Percentiles rank a stretch among this genome's conserved stretches.
phyloP scores from a whole-genome alignment of 2,888 invertebrate species.

The Drosophila glabriapex region DNA sequence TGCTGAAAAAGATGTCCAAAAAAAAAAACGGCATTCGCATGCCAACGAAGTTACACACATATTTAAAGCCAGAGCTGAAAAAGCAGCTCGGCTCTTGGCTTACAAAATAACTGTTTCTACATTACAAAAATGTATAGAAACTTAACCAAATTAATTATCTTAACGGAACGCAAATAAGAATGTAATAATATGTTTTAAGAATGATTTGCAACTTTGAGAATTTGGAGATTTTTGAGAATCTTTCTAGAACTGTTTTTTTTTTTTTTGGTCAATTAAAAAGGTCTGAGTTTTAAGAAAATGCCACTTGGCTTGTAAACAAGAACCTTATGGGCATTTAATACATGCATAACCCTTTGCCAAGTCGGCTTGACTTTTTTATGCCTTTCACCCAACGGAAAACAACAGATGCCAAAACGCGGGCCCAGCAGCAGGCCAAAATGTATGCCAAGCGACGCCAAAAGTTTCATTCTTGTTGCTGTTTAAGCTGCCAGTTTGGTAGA shows the following conservation, averaged over 20 bases:
- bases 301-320: conserved; percentile 13
- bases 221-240: neutral
- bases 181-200: neutral
- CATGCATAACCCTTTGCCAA: conserved; percentile 46
- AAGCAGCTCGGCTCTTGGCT: conserved; percentile 8
- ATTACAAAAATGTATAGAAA: neutral
- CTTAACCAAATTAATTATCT: neutral
- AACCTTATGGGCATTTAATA: conserved; percentile 33
- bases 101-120: conserved; percentile 1
- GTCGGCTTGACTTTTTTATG: conserved; percentile 50
- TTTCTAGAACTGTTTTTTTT: conserved; percentile 14
- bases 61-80: conserved; percentile 26
- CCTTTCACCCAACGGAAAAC: conserved; percentile 65
- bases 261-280: conserved; percentile 1
- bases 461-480: conserved; percentile 41
- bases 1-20: conserved; percentile 16
- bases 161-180: neutral
- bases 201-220: conserved; percentile 2
- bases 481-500: conserved; percentile 56
- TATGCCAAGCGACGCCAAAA: conserved; percentile 53
- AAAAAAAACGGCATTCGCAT: conserved; percentile 34
- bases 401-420: conserved; percentile 43
- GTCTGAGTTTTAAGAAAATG: conserved; percentile 7
- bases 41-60: conserved; percentile 11
- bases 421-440: conserved; percentile 36